phyloP scores from a whole-genome alignment of 2,113 vertebrate species.

The Propithecus coquereli region DNA sequence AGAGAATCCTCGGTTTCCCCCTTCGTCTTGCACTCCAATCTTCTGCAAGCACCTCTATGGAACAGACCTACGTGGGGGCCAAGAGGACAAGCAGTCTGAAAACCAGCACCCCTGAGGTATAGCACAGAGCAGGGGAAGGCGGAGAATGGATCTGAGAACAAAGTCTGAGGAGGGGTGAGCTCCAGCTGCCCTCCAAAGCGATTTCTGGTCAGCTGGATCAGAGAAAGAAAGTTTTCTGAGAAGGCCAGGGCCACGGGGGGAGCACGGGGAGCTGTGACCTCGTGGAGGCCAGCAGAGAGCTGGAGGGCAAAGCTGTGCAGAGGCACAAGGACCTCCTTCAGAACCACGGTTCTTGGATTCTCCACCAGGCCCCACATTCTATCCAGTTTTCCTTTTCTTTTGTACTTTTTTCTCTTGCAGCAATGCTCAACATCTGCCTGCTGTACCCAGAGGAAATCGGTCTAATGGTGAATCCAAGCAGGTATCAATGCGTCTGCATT shows the following conservation, averaged over 20 bases:
- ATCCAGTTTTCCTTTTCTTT: not conserved
- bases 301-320: not conserved
- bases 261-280: fast-evolving
- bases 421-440: not conserved
- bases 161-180: not conserved
- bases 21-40: not conserved
- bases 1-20: not conserved
- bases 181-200: not conserved
- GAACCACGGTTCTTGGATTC: not conserved
- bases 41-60: not conserved
- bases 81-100: not conserved
- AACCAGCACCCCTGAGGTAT: not conserved
- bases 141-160: not conserved
- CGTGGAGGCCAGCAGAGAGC: not conserved
- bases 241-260: not conserved
- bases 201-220: not conserved
- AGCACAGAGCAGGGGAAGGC: not conserved
- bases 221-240: not conserved
- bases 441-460: not conserved
- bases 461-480: not conserved
- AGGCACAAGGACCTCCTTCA: not conserved
- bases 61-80: not conserved
- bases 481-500: not conserved
- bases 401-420: not conserved
- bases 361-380: not conserved